phyloP scores from a whole-genome alignment of 2,888 invertebrate genomes.

The Thelaira solivaga region DNA sequence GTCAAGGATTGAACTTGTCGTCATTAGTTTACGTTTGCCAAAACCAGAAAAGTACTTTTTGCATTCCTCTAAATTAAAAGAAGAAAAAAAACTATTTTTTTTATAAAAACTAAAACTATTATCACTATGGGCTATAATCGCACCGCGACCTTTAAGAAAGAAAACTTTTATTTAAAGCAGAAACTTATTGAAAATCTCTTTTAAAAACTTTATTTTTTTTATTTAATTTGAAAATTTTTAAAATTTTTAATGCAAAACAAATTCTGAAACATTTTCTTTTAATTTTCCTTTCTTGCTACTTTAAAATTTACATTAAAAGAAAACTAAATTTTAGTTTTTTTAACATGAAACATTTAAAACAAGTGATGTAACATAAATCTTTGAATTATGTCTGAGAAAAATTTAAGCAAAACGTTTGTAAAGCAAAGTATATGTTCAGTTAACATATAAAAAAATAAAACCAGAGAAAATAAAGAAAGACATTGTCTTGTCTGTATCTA shows the following conservation, averaged over 20 bases:
- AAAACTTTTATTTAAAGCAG: too few species aligned
- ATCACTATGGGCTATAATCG: too few species aligned
- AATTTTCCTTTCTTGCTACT: too few species aligned
- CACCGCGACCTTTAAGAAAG: too few species aligned
- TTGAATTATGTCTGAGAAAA: not conserved
- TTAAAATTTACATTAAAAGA: not conserved
- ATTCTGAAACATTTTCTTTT: too few species aligned
- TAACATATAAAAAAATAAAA: too few species aligned
- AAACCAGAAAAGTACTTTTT: not conserved
- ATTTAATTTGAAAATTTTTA: too few species aligned
- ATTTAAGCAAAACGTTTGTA: slow-evolving; percentile 4
- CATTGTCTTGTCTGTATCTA: not conserved
- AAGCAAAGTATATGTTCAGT: not conserved
- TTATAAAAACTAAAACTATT: too few species aligned
- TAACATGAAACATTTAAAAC: not conserved
- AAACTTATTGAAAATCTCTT: too few species aligned
- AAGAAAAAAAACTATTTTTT: too few species aligned
- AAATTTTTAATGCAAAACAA: too few species aligned
- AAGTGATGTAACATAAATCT: not conserved
- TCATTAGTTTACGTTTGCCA: slow-evolving; percentile 19
- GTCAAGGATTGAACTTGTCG: slow-evolving; percentile 45
- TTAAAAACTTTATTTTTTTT: too few species aligned
- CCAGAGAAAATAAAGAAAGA: not conserved
- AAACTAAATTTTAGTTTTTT: not conserved
- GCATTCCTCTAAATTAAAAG: not conserved